Base-by-base conservation (phyloP, 2,888 invertebrate genomes). In the Ichneumon xanthorius region DNA sequence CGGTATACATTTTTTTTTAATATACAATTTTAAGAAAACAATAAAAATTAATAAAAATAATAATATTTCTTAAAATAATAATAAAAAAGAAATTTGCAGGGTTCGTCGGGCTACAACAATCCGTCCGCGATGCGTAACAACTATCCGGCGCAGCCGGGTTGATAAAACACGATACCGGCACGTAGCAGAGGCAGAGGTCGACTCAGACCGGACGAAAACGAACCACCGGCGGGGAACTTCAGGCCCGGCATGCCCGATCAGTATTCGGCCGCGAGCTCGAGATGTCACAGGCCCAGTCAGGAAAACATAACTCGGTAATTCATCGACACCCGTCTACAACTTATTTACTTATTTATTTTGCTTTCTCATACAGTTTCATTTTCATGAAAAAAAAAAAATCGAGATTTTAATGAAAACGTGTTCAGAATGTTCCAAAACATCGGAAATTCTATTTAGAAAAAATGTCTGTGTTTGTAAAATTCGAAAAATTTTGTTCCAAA, bases 141-240 rank as follows among this genome's bases (percentile, higher is more conserved):
- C 86, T 90, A 92, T 61, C 91, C 92, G 72, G 92, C 94, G 85
- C 93, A 92, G 80, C 86, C 91, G 48, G 91, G 88, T 87, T 96
- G 96, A 95, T 96, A 96, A 19, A 96, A 96, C 90, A 96, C 97
- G 16, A 92, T 96, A 86, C 91, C 91, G 40, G 93, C 94, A 58
- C 92, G 94, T 75, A 95, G 96, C 72, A 94, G 96, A 89, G 96
- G 96, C 40, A 95, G 97, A 88, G 96, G 96, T 16, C 94, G 96
- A 82, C 93, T 95, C 72, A 94, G 95, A 88, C 95, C 95, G 33
- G 95, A 95, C 90, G 96, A 96, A 70, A 89, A 93, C 53, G 94
- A 94, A 72, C 87, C 87, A 80, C 88, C 91, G 68, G 86, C 91
- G 67, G 87, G 87, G 80, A 87, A 88, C 86, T 93, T 92, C 82